Evolutionary conservation across 2,113 vertebrate species (phyloP), one percentile per base, ranked within the genome.

Genomic region (Dasypus novemcinctus): DNA sequence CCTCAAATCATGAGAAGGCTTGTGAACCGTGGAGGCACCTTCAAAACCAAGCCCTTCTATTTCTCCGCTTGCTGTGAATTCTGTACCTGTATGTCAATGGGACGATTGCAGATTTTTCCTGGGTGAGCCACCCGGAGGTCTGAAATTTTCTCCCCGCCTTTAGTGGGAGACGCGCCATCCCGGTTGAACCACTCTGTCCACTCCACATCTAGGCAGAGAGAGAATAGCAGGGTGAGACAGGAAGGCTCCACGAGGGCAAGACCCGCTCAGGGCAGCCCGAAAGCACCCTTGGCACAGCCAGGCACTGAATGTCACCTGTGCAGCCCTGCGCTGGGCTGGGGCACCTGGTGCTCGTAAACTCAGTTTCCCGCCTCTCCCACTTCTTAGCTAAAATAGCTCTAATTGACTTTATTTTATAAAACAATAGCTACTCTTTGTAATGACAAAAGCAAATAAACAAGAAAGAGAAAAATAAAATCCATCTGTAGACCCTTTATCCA

Each of bases 131-230:
- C 97, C 92, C 98, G 98, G 61, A 99, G 98, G 95, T 99, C 99
- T 2, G 98, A 98, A 64, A 99, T 98, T 81, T 99, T 99, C 98
- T 99, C 99, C 98, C 99, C 99, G 92, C 99, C 99, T 97, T 99
- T 99, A 43, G 98, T 98, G 83, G 98, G 99, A 0, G 97, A 97
- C 95, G 98, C 98, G 95, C 98, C 98, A 81, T 99, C 99, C 31
- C 99, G 99, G 97, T 99, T 96, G 81, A 99, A 99, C 99, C 99
- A 99, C 20, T 99, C 98, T 0, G 99, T 99, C 99, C 99, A 99
- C 96, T 99, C 99, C n/a, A 99, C 98, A 96, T 99, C 99, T 99
- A 98, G 23, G 95, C 27, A 93, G 94, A 96, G 95, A 96, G 46
- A 52, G 80, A 41, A 91, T 57, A 54, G 59, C 59, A 29, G 20